Conservation (phyloP, 2,888 invertebrate species). For the Aromia moschata region DNA sequence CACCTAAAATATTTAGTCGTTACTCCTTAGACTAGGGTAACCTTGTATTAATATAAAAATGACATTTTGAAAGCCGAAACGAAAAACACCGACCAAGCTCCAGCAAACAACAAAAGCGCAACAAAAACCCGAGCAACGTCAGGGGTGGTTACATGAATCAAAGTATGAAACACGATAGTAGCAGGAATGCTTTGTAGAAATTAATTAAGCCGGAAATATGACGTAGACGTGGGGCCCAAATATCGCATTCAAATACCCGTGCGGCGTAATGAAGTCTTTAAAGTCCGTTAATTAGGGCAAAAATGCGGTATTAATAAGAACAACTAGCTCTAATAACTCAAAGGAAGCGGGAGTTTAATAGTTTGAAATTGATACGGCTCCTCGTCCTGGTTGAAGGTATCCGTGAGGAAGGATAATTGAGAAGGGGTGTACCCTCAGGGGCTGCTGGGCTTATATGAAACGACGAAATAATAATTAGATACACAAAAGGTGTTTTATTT, state of each 20-base stretch:
- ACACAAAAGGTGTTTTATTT: no score
- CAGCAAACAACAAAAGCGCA: background rate
- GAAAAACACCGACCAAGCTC: no score
- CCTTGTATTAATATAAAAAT: no score
- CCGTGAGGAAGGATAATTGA: no score
- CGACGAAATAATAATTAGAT: no score
- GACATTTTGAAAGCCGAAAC: background rate
- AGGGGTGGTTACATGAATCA: constrained; percentile 25
- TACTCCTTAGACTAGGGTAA: no score
- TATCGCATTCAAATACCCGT: constrained; percentile 37
- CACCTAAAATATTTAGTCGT: no score
- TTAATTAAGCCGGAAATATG: constrained; percentile 46
- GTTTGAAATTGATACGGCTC: constrained; percentile 27
- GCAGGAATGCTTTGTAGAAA: constrained; percentile 47
- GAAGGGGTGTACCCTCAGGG: no score
- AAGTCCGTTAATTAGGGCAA: constrained; percentile 47
- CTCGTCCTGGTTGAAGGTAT: background rate
- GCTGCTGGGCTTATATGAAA: no score
- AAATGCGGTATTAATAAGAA: constrained; percentile 46
- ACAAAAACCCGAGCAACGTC: background rate
- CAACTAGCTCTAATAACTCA: constrained; percentile 47
- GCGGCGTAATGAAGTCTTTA: constrained; percentile 48
- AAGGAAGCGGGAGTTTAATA: constrained; percentile 27
- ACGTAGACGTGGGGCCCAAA: constrained; percentile 41
- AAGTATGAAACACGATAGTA: constrained; percentile 47